phyloP scores from a whole-genome alignment of 2,797 vertebrate genomes.

The Chaetophractus vellerosus region DNA sequence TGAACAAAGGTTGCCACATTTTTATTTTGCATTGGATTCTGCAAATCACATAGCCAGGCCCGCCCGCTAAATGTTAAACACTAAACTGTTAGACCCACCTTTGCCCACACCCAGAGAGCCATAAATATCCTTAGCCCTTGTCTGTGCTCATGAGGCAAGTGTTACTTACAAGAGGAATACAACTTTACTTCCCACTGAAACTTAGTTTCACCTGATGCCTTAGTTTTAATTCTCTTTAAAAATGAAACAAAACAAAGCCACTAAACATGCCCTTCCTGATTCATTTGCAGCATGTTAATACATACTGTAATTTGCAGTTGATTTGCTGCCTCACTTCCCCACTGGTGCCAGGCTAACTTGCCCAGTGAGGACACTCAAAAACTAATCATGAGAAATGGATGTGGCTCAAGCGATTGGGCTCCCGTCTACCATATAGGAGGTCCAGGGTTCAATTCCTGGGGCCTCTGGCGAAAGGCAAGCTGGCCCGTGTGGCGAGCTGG shows the following conservation, averaged over 20 bases:
- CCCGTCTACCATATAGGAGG: no score
- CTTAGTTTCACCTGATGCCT: constrained; percentile 18
- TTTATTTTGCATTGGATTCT: not conserved
- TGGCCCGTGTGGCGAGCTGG: no score
- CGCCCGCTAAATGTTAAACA: not conserved
- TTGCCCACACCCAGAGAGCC: not conserved
- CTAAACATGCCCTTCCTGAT: not conserved
- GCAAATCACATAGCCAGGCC: not conserved
- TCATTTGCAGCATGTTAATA: constrained; percentile 45
- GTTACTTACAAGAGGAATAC: not conserved
- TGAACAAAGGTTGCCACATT: not conserved
- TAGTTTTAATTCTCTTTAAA: constrained; percentile 48
- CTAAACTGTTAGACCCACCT: not conserved
- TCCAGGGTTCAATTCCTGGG: no score
- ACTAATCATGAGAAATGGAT: not conserved
- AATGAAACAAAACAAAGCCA: not conserved
- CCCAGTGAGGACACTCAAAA: constrained; percentile 3
- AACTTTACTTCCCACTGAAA: constrained; percentile 4
- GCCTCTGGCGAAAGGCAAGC: no score
- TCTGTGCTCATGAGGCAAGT: not conserved
- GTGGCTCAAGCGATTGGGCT: no score
- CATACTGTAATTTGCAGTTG: not conserved
- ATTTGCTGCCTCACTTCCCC: constrained; percentile 57
- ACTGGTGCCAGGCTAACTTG: not conserved
- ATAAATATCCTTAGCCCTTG: not conserved